These are phyloP conservation scores for Adelges cooleyi DNA, from an alignment of 1,140 invertebrate genomes.

Conservation along the genomic window DNA sequence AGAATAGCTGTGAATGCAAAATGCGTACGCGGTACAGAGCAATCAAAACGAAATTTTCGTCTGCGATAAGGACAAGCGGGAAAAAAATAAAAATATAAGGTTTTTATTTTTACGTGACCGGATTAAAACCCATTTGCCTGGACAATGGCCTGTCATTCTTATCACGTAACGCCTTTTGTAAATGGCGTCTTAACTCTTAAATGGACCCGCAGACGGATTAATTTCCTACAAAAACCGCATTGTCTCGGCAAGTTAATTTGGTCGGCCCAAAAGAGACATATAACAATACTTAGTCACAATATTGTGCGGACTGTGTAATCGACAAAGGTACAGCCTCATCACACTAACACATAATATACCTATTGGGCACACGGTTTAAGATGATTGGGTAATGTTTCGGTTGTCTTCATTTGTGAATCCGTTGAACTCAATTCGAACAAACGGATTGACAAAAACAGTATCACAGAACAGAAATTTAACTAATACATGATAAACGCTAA, in stretches of 20 bases:
- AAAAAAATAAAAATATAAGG: background rate
- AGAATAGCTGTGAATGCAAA: constrained; percentile 16
- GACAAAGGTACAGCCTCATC: too few species aligned
- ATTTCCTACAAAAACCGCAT: constrained; percentile 20
- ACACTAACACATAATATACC: too few species aligned
- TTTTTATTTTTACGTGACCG: constrained; percentile 24
- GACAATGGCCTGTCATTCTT: constrained; percentile 22
- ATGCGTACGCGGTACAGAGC: background rate
- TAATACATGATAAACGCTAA: too few species aligned
- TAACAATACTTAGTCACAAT: too few species aligned
- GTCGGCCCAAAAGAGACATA: background rate
- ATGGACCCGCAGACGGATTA: constrained; percentile 12
- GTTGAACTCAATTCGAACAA: too few species aligned
- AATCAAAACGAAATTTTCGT: constrained; percentile 28
- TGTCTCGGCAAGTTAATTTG: constrained; percentile 14
- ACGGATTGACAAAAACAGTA: too few species aligned
- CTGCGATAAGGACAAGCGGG: background rate
- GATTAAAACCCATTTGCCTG: constrained; percentile 23
- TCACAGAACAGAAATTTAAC: too few species aligned
- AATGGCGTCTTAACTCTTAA: constrained; percentile 14
- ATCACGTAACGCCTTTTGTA: constrained; percentile 23
- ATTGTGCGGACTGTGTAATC: too few species aligned
- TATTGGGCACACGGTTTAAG: too few species aligned
- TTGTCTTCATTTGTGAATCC: too few species aligned
- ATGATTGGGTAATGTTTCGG: too few species aligned